Conservation (phyloP, 2,888 invertebrate genomes). For the Orthonevra nobilis region DNA sequence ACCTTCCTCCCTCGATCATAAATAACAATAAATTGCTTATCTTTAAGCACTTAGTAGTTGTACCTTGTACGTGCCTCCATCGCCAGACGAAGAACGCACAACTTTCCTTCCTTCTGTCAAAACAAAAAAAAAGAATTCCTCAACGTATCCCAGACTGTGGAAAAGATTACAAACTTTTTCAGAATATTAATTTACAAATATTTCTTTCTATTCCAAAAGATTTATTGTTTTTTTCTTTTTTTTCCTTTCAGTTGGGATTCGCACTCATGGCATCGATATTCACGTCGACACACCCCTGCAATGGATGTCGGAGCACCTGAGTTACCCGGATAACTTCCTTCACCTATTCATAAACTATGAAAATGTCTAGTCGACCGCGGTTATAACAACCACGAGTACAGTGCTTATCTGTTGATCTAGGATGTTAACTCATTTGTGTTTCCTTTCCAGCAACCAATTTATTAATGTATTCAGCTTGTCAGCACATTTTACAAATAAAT, state of each 20-base stretch:
- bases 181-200: conserved; percentile 64
- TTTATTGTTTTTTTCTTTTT: conserved; percentile 47
- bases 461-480: conserved; percentile 67
- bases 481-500: conserved; percentile 46
- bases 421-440: conserved; percentile 63
- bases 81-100: conserved; percentile 8
- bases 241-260: conserved; percentile 84
- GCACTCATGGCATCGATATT: conserved; percentile 94
- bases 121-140: conserved; percentile 47
- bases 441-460: conserved; percentile 57
- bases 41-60: conserved; percentile 21
- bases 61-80: conserved; percentile 6
- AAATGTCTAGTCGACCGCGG: conserved; percentile 69
- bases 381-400: background rate
- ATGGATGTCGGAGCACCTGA: conserved; percentile 98
- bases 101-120: conserved; percentile 14
- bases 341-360: conserved; percentile 86
- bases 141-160: conserved; percentile 40
- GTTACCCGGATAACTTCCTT: conserved; percentile 99
- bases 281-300: conserved; percentile 94
- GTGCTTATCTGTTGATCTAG: conserved; percentile 53
- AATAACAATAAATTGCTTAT: conserved; percentile 27
- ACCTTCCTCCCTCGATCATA: conserved; percentile 36
- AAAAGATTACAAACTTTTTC: conserved; percentile 66
- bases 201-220: conserved; percentile 23